A percentile compares a stretch with the other conserved stretches of the same genome.
Conservation (phyloP, 2,888 invertebrate species). For the Tillus elongatus region DNA sequence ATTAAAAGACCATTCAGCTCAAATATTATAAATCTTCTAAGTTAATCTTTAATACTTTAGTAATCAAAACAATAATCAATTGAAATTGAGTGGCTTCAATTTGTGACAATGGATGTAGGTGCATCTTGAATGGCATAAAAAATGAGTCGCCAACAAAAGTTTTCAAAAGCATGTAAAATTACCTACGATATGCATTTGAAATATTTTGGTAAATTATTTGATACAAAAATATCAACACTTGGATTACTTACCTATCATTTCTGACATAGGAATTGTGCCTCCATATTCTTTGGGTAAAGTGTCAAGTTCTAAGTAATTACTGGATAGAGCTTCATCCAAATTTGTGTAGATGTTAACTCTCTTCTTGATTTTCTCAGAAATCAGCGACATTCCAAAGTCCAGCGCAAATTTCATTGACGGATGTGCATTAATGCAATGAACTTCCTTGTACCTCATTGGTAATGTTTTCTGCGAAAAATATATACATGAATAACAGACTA, state of each 20-base stretch:
- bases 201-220: too few species aligned
- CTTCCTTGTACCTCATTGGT: conserved; percentile 71
- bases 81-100: too few species aligned
- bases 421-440: conserved; percentile 66
- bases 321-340: conserved; percentile 47
- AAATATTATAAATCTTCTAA: too few species aligned
- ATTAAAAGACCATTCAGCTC: too few species aligned
- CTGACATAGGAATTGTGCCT: conserved; percentile 70
- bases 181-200: too few species aligned
- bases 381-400: conserved; percentile 67
- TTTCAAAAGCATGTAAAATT: too few species aligned
- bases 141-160: too few species aligned
- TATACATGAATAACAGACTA: conserved; percentile 7
- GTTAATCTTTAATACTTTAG: too few species aligned
- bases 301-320: conserved; percentile 35
- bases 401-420: conserved; percentile 65
- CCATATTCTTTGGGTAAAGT: conserved; percentile 73
- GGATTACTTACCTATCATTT: conserved; percentile 63
- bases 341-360: conserved; percentile 58
- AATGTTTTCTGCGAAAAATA: conserved; percentile 53
- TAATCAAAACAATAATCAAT: too few species aligned
- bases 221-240: too few species aligned
- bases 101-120: too few species aligned
- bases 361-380: conserved; percentile 67
- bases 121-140: too few species aligned